These are phyloP conservation scores for Enoplosus armatus DNA, from an alignment of 2,797 vertebrate species.

Conservation along the genomic window DNA sequence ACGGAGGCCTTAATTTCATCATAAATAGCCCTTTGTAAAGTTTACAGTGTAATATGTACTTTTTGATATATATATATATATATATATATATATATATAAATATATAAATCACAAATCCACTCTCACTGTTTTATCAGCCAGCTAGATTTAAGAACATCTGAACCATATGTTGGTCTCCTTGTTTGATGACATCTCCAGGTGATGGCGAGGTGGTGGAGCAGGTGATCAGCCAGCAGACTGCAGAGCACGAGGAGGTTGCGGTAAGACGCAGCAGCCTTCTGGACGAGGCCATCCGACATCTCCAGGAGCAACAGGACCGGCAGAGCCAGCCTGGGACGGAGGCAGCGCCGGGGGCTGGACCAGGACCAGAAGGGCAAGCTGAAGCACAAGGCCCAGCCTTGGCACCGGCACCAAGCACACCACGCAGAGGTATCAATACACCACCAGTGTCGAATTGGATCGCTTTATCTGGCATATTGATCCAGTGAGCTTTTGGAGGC, in stretches of 20 bases:
- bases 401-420: conserved; percentile 83
- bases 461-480: background rate
- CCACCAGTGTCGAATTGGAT: background rate
- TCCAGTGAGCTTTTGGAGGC: background rate
- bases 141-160: background rate
- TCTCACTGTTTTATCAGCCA: background rate
- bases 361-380: conserved; percentile 49
- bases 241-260: conserved; percentile 88
- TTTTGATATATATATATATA: no score
- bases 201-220: conserved; percentile 98
- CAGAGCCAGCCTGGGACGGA: conserved; percentile 68
- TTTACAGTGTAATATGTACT: background rate
- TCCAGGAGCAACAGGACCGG: conserved; percentile 91
- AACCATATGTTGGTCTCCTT: background rate
- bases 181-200: conserved; percentile 78
- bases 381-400: conserved; percentile 72
- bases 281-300: conserved; percentile 91
- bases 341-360: conserved; percentile 61
- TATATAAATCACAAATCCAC: background rate
- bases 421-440: conserved; percentile 89
- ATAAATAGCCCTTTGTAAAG: background rate
- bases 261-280: conserved; percentile 86
- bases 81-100: no score
- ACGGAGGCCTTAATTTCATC: background rate
- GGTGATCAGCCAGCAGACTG: conserved; percentile 95